These are phyloP conservation scores for Clarias laeviceps DNA, from an alignment of 2,797 vertebrate species.

Conservation along the genomic window DNA sequence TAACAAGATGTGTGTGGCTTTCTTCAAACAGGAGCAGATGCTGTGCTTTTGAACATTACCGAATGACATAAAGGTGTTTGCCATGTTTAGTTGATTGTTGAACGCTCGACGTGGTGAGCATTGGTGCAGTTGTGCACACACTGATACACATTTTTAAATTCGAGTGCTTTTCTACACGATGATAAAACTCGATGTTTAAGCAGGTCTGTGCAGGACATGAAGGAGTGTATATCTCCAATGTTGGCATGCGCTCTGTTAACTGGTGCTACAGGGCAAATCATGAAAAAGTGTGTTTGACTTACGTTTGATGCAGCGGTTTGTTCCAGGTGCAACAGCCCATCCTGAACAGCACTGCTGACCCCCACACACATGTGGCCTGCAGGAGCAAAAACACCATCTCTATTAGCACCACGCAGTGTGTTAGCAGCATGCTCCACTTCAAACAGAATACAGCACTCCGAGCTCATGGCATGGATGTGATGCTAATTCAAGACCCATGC, in stretches of 20 bases:
- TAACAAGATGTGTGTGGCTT: too few relatives aligned
- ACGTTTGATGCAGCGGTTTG: constrained; percentile 94
- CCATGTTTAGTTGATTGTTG: too few relatives aligned
- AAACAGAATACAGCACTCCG: constrained; percentile 46
- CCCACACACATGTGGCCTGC: constrained; percentile 91
- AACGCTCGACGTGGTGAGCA: too few relatives aligned
- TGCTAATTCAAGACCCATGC: constrained; percentile 47
- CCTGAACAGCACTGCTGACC: constrained; percentile 93
- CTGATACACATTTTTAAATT: too few relatives aligned
- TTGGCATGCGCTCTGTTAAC: neutral
- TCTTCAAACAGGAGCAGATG: too few relatives aligned
- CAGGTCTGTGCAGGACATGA: neutral
- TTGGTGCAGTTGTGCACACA: too few relatives aligned
- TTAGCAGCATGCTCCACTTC: constrained; percentile 45
- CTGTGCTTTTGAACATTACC: too few relatives aligned
- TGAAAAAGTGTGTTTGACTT: constrained; percentile 67
- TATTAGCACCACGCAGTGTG: constrained; percentile 42
- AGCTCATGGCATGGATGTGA: constrained; percentile 40
- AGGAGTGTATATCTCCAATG: neutral
- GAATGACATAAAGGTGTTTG: too few relatives aligned
- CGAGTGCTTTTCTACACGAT: too few relatives aligned
- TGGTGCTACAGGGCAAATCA: neutral
- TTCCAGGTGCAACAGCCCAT: constrained; percentile 87
- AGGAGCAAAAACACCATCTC: constrained; percentile 39
- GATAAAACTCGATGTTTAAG: too few relatives aligned